Percentiles rank a stretch among this genome's conserved stretches.
phyloP scores from a whole-genome alignment of 2,888 invertebrate genomes.

The Lathronympha strigana region DNA sequence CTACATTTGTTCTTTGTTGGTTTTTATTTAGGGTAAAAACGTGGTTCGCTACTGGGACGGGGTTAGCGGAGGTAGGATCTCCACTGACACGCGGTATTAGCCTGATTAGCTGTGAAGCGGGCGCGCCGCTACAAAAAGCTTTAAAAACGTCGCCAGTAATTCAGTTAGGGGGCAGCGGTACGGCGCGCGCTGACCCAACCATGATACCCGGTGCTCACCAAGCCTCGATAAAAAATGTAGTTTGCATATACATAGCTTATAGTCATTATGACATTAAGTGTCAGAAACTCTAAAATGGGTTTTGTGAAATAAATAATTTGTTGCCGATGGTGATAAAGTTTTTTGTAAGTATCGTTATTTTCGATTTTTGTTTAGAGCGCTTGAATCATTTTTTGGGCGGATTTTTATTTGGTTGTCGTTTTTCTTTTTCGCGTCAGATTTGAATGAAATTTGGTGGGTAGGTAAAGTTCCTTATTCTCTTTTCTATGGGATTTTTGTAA shows the following conservation, averaged over 20 bases:
- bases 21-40: slow-evolving; percentile 59
- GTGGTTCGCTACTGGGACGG: slow-evolving; percentile 48
- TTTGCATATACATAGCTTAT: too few species aligned
- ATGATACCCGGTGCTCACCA: slow-evolving; percentile 46
- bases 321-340: background rate
- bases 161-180: slow-evolving; percentile 64
- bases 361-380: too few species aligned
- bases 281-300: too few species aligned
- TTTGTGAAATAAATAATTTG: background rate
- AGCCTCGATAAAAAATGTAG: background rate
- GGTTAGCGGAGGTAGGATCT: slow-evolving; percentile 47
- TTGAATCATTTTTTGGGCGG: too few species aligned
- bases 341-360: too few species aligned
- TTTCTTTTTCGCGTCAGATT: too few species aligned
- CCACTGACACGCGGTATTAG: slow-evolving; percentile 69
- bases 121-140: slow-evolving; percentile 73
- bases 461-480: too few species aligned
- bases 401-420: too few species aligned
- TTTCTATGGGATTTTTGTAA: too few species aligned
- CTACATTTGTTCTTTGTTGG: slow-evolving; percentile 49
- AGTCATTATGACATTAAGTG: too few species aligned
- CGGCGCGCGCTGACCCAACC: slow-evolving; percentile 54
- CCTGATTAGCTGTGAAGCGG: slow-evolving; percentile 71
- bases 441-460: too few species aligned
- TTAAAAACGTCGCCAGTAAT: slow-evolving; percentile 78